A percentile compares a stretch with the other conserved stretches of the same genome.
These are phyloP conservation scores for Oenanthe oenanthe DNA, from an alignment of 2,113 vertebrate species.

Conservation along the genomic window DNA sequence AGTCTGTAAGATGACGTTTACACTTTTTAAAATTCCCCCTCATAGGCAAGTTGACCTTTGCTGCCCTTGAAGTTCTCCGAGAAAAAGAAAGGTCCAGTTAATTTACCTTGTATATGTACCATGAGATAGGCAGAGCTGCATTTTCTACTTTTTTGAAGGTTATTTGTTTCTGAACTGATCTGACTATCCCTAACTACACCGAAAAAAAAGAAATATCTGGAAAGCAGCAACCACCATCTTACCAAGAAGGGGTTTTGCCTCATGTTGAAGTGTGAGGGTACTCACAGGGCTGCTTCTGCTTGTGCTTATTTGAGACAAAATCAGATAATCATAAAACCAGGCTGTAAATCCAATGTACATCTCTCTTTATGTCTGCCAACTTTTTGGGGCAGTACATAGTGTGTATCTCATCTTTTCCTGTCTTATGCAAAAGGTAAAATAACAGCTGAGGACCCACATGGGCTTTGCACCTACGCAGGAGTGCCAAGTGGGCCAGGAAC, in stretches of 20 bases:
- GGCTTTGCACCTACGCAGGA: background rate
- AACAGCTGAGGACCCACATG: background rate
- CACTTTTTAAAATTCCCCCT: background rate
- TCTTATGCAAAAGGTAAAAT: background rate
- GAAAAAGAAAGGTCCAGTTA: background rate
- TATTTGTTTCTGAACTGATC: background rate
- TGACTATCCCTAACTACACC: background rate
- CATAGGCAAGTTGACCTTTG: background rate
- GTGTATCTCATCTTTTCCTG: background rate
- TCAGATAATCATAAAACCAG: background rate
- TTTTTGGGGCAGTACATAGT: background rate
- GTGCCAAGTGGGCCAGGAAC: background rate
- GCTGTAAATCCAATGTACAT: background rate
- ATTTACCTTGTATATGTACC: background rate
- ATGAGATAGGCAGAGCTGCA: background rate
- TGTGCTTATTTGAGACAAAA: background rate
- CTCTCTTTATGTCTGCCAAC: background rate
- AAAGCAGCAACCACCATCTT: background rate
- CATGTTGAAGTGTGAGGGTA: background rate
- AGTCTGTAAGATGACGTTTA: background rate
- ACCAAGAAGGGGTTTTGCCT: slow-evolving; percentile 32
- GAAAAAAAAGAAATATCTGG: background rate
- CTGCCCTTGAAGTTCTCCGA: background rate
- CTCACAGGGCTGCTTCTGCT: background rate
- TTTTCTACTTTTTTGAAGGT: background rate